Conservation (phyloP, 2,113 vertebrate species). For the Percopsis transmontana region DNA sequence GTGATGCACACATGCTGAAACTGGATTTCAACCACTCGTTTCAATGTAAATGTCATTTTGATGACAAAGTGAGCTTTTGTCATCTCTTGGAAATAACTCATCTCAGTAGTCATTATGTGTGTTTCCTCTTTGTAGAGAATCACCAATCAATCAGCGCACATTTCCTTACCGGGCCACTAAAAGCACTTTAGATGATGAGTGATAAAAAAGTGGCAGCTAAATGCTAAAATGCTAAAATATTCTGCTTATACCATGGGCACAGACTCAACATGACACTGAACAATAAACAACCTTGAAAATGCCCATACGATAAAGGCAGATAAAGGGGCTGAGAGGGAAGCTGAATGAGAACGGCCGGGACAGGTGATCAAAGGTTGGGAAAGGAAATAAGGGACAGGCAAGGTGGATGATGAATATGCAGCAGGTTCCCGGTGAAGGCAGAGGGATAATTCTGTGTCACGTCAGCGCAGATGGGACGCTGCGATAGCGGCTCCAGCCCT, state of each 20-base stretch:
- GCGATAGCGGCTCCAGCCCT: conserved; percentile 3
- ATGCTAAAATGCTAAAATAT: not conserved
- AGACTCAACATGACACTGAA: not conserved
- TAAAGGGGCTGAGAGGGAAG: not conserved
- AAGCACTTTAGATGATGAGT: not conserved
- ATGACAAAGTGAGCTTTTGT: conserved; percentile 25
- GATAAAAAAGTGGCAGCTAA: not conserved
- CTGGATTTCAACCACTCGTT: conserved; percentile 38
- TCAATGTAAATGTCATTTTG: conserved; percentile 33
- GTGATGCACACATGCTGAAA: conserved; percentile 31
- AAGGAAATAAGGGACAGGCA: not conserved
- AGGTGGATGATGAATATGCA: not conserved
- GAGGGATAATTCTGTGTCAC: conserved; percentile 41
- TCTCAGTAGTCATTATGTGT: conserved; percentile 17
- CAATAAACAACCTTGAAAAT: conserved; percentile 1
- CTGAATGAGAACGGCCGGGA: not conserved
- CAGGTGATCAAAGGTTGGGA: not conserved
- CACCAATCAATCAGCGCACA: not conserved
- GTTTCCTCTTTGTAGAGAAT: conserved; percentile 9
- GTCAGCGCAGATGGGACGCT: conserved; percentile 17
- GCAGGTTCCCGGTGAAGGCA: not conserved
- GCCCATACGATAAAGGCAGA: not conserved
- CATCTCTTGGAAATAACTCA: conserved; percentile 14
- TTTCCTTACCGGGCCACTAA: not conserved
- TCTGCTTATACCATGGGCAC: not conserved